Percentiles rank a stretch among this genome's conserved stretches.
Conservation (phyloP, 2,113 vertebrate genomes). For the Pituophis catenifer region DNA sequence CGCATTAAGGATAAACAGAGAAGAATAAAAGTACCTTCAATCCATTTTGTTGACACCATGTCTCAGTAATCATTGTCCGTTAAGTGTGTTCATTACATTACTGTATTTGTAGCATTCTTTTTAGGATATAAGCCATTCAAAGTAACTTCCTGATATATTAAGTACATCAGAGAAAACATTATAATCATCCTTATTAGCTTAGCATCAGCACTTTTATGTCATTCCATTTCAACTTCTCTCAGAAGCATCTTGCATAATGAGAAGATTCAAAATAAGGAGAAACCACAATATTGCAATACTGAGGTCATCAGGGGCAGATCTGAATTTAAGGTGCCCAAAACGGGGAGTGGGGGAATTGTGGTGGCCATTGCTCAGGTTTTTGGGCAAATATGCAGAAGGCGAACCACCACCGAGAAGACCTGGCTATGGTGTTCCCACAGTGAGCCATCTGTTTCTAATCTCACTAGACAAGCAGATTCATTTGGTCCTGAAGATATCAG, state of each 20-base stretch:
- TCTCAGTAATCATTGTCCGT: background rate
- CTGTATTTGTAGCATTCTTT: background rate
- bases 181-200: background rate
- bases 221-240: background rate
- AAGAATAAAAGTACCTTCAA: background rate
- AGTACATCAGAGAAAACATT: background rate
- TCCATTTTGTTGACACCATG: background rate
- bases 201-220: background rate
- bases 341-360: too few species aligned
- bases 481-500: background rate
- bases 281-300: background rate
- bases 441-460: background rate
- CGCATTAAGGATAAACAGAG: background rate
- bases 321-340: background rate
- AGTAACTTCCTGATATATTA: background rate
- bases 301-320: background rate
- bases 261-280: background rate
- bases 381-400: background rate
- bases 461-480: background rate
- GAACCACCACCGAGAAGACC: background rate
- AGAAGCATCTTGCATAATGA: background rate
- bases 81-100: background rate
- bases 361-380: background rate
- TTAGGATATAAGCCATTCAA: background rate
- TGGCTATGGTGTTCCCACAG: background rate